A percentile compares a stretch with the other conserved stretches of the same genome.
These are phyloP conservation scores for Paradisaea rubra DNA, from an alignment of 2,113 vertebrate species.

Conservation along the genomic window DNA sequence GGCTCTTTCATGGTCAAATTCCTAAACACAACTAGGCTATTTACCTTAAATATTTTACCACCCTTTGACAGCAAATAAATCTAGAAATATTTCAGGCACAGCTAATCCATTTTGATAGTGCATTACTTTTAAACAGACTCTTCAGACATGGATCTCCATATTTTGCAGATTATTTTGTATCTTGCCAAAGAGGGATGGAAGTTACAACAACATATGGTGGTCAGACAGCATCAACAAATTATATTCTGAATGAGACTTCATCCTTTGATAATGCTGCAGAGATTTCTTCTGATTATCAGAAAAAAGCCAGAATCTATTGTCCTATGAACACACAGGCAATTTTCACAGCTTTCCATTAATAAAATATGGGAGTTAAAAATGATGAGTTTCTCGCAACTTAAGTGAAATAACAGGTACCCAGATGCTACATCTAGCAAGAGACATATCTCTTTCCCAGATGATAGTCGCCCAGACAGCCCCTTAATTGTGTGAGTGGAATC, in stretches of 20 bases:
- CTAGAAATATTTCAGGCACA: slow-evolving; percentile 1
- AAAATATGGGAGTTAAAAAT: neutral
- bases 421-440: neutral
- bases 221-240: slow-evolving; percentile 32
- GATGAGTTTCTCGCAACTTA: neutral
- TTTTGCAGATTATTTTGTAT: slow-evolving; percentile 11
- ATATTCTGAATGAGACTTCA: neutral
- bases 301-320: slow-evolving; percentile 3
- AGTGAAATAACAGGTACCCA: neutral
- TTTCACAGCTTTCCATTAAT: slow-evolving; percentile 9
- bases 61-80: slow-evolving; percentile 28
- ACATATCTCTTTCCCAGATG: neutral
- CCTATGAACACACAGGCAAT: neutral
- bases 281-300: slow-evolving; percentile 29
- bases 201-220: slow-evolving; percentile 10
- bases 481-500: neutral
- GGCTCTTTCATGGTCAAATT: neutral
- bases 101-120: slow-evolving; percentile 7
- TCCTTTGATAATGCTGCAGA: slow-evolving; percentile 7
- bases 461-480: neutral
- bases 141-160: neutral
- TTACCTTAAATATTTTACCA: slow-evolving; percentile 46
- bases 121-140: slow-evolving; percentile 18
- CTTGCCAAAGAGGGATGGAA: slow-evolving; percentile 22
- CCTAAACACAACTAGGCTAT: slow-evolving; percentile 27